Percentiles rank a stretch among this genome's conserved stretches.
These are phyloP conservation scores for Watsonalla binaria DNA, from an alignment of 2,888 invertebrate species.

Conservation along the genomic window DNA sequence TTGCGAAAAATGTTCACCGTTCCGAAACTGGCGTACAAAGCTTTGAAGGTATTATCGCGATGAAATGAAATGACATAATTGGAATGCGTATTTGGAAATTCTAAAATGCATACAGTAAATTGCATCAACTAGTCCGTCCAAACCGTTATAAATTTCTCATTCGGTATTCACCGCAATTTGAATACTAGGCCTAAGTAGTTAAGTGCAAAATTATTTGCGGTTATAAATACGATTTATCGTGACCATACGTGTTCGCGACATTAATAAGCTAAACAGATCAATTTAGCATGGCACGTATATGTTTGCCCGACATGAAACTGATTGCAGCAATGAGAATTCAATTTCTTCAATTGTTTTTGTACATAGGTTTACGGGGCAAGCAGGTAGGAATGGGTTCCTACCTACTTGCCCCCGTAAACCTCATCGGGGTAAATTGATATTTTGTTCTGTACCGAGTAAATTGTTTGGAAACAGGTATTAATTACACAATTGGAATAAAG, in stretches of 20 bases:
- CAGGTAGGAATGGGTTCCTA: too few species aligned
- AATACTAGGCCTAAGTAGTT: constrained; percentile 6
- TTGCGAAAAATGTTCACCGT: background rate
- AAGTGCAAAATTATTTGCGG: background rate
- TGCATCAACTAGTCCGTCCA: constrained; percentile 20
- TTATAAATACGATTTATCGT: background rate
- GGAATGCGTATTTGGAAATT: constrained; percentile 25
- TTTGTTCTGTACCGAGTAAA: too few species aligned
- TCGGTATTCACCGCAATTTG: constrained; percentile 25
- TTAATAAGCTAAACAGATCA: background rate
- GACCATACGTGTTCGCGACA: background rate
- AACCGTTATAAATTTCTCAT: constrained; percentile 32
- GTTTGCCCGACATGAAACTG: too few species aligned
- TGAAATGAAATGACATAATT: constrained; percentile 25
- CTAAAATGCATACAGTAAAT: constrained; percentile 17
- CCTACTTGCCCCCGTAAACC: too few species aligned
- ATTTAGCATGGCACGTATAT: background rate
- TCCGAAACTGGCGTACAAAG: constrained; percentile 8
- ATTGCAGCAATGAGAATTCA: too few species aligned
- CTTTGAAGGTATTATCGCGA: constrained; percentile 8
- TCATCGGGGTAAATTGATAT: too few species aligned
- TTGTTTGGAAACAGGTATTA: too few species aligned
- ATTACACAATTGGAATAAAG: too few species aligned
- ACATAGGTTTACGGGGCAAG: too few species aligned
- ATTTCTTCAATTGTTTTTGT: too few species aligned